A percentile compares a stretch with the other conserved stretches of the same genome.
phyloP scores from a whole-genome alignment of 1,140 invertebrate species.

The Zaprionus taronus region DNA sequence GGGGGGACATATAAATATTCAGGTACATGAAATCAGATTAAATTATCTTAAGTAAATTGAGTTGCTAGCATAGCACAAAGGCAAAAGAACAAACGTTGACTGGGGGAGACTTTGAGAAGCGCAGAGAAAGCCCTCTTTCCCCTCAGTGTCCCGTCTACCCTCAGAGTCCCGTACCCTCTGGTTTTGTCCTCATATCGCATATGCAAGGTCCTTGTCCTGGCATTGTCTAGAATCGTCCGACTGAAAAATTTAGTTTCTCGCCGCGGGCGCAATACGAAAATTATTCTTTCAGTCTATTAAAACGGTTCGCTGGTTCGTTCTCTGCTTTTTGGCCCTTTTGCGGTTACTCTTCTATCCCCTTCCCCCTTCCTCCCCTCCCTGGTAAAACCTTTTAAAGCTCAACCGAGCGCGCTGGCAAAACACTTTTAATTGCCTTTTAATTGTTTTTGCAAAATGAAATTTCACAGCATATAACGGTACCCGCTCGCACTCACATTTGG shows the following conservation, averaged over 20 bases:
- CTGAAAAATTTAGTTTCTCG: constrained; percentile 57
- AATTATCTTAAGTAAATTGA: constrained; percentile 80
- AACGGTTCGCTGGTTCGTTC: constrained; percentile 49
- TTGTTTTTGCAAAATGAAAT: constrained; percentile 75
- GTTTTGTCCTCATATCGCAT: constrained; percentile 32
- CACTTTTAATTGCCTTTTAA: constrained; percentile 81
- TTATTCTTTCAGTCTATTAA: constrained; percentile 61
- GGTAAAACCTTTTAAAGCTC: constrained; percentile 55
- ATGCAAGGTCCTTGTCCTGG: constrained; percentile 44
- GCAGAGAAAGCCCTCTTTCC: not conserved
- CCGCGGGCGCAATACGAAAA: constrained; percentile 54
- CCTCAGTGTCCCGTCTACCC: not conserved
- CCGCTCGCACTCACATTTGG: constrained; percentile 53
- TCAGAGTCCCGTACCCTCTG: not conserved
- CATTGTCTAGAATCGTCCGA: constrained; percentile 19
- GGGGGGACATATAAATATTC: constrained; percentile 66
- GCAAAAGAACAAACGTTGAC: constrained; percentile 37
- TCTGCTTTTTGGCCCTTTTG: constrained; percentile 17
- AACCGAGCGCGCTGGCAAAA: constrained; percentile 57
- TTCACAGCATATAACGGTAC: constrained; percentile 49
- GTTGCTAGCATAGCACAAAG: constrained; percentile 55
- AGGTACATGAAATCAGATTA: constrained; percentile 81
- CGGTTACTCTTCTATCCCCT: constrained; percentile 13
- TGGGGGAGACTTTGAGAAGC: constrained; percentile 13
- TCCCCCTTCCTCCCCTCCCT: too few species aligned